phyloP scores from a whole-genome alignment of 2,888 invertebrate species.

The Lithosia quadra region DNA sequence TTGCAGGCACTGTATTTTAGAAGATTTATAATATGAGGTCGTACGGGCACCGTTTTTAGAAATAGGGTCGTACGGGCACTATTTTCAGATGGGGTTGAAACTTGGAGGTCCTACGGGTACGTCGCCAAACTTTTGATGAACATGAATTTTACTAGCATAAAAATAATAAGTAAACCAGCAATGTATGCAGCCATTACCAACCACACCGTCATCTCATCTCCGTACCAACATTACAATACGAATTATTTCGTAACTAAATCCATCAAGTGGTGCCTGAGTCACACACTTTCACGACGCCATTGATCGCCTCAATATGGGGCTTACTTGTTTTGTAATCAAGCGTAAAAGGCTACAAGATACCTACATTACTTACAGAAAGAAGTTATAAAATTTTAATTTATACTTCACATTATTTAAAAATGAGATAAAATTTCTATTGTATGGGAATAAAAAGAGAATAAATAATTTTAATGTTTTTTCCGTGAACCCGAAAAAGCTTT shows the following conservation, averaged over 20 bases:
- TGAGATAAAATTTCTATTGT: constrained; percentile 1
- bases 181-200: constrained; percentile 30
- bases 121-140: too few species aligned
- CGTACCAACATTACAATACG: constrained; percentile 12
- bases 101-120: too few species aligned
- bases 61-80: too few species aligned
- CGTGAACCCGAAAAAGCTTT: too few species aligned
- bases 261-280: constrained; percentile 32
- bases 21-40: too few species aligned
- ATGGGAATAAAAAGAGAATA: neutral
- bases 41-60: too few species aligned
- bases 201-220: neutral
- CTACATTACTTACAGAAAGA: neutral
- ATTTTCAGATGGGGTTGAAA: too few species aligned
- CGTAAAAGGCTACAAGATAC: constrained; percentile 22
- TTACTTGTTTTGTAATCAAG: constrained; percentile 30
- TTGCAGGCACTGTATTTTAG: too few species aligned
- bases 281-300: constrained; percentile 45
- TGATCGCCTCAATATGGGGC: constrained; percentile 37
- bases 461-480: neutral
- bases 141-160: too few species aligned
- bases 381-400: neutral
- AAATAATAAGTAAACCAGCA: constrained; percentile 23
- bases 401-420: neutral
- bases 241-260: constrained; percentile 39